Base-by-base conservation (phyloP, 2,797 vertebrate species). In the Xerus rutilus region DNA sequence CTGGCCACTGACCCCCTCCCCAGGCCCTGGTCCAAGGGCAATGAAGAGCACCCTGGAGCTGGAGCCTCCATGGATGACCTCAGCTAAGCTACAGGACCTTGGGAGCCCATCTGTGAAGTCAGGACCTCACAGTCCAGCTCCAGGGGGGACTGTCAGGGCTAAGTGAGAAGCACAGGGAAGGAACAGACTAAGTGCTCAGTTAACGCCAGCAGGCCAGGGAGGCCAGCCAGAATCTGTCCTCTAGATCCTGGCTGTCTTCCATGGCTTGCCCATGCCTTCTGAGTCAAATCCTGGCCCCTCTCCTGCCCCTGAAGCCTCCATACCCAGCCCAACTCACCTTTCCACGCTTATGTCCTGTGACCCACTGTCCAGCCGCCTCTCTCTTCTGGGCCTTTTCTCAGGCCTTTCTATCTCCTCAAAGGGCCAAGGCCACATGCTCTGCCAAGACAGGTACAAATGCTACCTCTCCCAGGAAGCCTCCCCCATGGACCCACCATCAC, bases 41-140 rank as follows among this genome's bases (percentile, higher is more conserved):
- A 70, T 0, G 25, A 39, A 25, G 17, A 43, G 35, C 82, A 45
- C 11, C 2, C 54, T 5, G 25, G 52, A 76, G 23, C 18, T 20
- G 67, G 69, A 35, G 69, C 13, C 79, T 32, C 81, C 72, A 11
- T 0, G 0, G 5, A 74, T 4, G n/a, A 65, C 39, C 21, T 5
- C 5, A 28, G 62, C 82, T 35, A 30, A 54, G n/a, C 30, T 21
- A 23, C 17, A 14, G 30, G 64, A 69, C n/a, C 70, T 74, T 77
- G 39, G 3, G 8, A 84, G 57, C 12, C 74, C 79, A 0, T 39
- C 21, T 20, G 57, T 65, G 32, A 86, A 49, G 90, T 72, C 28
- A 52, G 32, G 43, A 28, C 21, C 0, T 18, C 0, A 0, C n/a
- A 39, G 9, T 5, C 52, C 45, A 30, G 0, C 5, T 10, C 25